phyloP scores from a whole-genome alignment of 1,140 invertebrate genomes.

The Eurosta solidaginis region DNA sequence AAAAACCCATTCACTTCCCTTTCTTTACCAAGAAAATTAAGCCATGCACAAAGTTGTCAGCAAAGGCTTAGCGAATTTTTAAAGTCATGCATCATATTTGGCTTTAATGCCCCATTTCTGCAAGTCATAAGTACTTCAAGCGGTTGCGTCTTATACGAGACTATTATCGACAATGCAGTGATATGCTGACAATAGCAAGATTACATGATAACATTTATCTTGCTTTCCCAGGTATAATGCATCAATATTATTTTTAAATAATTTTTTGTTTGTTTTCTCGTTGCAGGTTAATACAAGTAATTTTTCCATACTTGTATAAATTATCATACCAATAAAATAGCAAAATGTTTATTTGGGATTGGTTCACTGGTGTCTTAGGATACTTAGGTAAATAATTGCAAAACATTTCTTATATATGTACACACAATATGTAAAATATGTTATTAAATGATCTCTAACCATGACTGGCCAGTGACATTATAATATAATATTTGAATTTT shows the following conservation, averaged over 20 bases:
- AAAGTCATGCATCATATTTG: too few species aligned
- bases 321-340: slow-evolving; percentile 40
- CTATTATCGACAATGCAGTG: too few species aligned
- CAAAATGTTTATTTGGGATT: slow-evolving; percentile 96
- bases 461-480: too few species aligned
- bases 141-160: too few species aligned
- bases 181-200: too few species aligned
- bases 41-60: too few species aligned
- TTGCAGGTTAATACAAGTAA: slow-evolving; percentile 8
- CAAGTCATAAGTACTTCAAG: too few species aligned
- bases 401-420: not conserved
- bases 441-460: not conserved
- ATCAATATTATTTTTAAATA: not conserved
- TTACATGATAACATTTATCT: too few species aligned
- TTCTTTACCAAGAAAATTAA: not conserved
- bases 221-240: too few species aligned
- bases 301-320: not conserved
- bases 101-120: too few species aligned
- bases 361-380: slow-evolving; percentile 94
- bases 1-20: not conserved
- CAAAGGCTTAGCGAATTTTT: too few species aligned
- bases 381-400: slow-evolving; percentile 81
- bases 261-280: not conserved
- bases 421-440: not conserved
- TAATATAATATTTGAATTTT: too few species aligned